phyloP scores from a whole-genome alignment of 1,140 invertebrate genomes.

The Cydia splendana region DNA sequence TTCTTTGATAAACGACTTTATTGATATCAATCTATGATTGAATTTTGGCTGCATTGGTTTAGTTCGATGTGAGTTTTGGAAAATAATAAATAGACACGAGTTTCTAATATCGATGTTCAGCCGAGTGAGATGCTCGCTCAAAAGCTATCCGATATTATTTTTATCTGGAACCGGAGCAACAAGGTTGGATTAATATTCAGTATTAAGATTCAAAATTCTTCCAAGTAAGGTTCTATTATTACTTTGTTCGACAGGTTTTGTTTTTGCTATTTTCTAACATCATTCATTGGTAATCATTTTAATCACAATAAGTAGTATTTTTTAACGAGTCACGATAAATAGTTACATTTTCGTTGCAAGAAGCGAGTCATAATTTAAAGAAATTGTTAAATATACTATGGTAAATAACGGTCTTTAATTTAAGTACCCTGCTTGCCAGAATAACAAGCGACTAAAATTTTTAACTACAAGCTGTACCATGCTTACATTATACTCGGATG shows the following conservation, averaged over 20 bases:
- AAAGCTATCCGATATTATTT: conserved; percentile 25
- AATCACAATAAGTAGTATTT: too few relatives aligned
- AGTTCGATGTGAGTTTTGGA: not conserved
- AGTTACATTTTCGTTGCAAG: too few relatives aligned
- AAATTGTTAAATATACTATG: too few relatives aligned
- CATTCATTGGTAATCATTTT: too few relatives aligned
- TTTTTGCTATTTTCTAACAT: not conserved
- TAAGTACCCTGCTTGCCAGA: too few relatives aligned
- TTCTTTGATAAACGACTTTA: not conserved
- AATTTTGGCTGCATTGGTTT: not conserved
- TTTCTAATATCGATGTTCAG: conserved; percentile 30
- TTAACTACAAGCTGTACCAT: too few relatives aligned
- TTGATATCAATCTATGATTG: not conserved
- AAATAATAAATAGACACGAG: not conserved
- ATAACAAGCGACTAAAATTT: too few relatives aligned
- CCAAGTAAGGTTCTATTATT: not conserved
- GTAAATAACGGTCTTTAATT: too few relatives aligned
- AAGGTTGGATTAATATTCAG: conserved; percentile 2
- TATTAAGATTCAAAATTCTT: conserved; percentile 9
- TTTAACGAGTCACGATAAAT: too few relatives aligned
- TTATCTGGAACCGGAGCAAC: conserved; percentile 1
- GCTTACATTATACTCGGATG: too few relatives aligned
- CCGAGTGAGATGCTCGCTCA: not conserved
- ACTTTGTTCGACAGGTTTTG: not conserved
- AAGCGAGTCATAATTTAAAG: too few relatives aligned